A percentile compares a stretch with the other conserved stretches of the same genome.
Conservation (phyloP, 2,113 vertebrate species). For the Macquaria ambigua region DNA sequence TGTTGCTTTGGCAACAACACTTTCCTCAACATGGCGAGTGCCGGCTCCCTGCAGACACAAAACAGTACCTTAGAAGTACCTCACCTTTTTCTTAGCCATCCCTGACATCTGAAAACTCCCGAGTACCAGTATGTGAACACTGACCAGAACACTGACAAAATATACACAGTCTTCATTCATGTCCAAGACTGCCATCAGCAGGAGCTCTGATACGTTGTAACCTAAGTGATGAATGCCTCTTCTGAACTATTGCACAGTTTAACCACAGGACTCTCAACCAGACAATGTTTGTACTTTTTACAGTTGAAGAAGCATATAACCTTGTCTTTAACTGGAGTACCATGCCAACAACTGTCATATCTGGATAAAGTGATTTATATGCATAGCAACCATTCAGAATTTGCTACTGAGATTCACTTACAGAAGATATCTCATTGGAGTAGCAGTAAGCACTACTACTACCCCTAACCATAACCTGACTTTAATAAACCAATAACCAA, state of each 20-base stretch:
- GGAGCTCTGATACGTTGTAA: not conserved
- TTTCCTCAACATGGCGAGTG: not conserved
- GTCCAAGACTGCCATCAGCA: not conserved
- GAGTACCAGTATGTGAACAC: not conserved
- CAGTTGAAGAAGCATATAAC: not conserved
- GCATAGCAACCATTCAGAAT: not conserved
- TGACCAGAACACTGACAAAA: not conserved
- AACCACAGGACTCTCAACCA: no score
- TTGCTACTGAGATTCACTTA: not conserved
- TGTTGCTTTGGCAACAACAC: conserved; percentile 29
- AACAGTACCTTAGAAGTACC: conserved; percentile 13
- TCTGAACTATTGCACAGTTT: no score
- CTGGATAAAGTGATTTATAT: not conserved
- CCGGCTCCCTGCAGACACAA: not conserved
- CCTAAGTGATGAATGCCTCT: no score
- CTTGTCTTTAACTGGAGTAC: not conserved
- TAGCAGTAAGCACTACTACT: not conserved
- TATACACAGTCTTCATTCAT: not conserved
- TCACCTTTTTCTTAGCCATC: not conserved
- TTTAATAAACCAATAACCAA: not conserved
- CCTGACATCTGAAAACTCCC: not conserved
- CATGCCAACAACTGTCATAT: not conserved
- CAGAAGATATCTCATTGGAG: not conserved
- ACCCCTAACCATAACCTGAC: not conserved
- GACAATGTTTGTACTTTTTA: not conserved